Base-by-base conservation (phyloP, 2,113 vertebrate genomes). In the Raja brachyura region DNA sequence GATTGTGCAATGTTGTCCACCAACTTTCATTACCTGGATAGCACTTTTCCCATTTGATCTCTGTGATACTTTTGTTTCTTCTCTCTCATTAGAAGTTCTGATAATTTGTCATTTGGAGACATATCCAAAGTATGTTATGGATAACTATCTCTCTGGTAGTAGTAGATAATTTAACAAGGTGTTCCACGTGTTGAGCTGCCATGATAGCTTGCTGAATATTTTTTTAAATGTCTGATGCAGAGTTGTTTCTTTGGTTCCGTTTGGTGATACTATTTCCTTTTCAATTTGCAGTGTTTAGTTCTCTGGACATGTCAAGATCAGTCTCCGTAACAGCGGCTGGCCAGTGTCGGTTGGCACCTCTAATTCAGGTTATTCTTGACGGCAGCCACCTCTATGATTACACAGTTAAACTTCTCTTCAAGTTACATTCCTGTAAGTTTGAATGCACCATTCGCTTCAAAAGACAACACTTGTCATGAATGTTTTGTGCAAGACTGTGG, bases 351-450 rank as follows among this genome's bases (percentile, higher is more conserved):
- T 96, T 99, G 31, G 98, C 98, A 10, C 99, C 99, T 0, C 97
- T 99, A 93, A 99, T 99, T 94, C 99, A 99, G 95, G 98, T 99
- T 93, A 98, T 99, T 94, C 94, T 99, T 95, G 99, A 99, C 96
- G 96, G 96, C 96, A 99, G 98, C 96, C 98, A 99, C 94, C 97
- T 99, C 94, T 99, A 99, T 0, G 98, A 99, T 95, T 99, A 99
- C 96, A 98, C 97, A 0, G 98, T 99, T 95, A 99, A 99, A 95
- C 97, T 99, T 81, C 98, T 99, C 94, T 99, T 99, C 96, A 99
- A 99, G 94, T 97, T 99, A 33, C 98, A 99, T 94, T 99, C 98
- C 94, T 99, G 99, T 99, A 95, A 99, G 99, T 61, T 8, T 63
- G 31, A 31, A 70, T 0, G 0, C 3, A 74, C 6, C 14, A 39